phyloP scores from a whole-genome alignment of 2,797 vertebrate genomes.

The Mus spretus region DNA sequence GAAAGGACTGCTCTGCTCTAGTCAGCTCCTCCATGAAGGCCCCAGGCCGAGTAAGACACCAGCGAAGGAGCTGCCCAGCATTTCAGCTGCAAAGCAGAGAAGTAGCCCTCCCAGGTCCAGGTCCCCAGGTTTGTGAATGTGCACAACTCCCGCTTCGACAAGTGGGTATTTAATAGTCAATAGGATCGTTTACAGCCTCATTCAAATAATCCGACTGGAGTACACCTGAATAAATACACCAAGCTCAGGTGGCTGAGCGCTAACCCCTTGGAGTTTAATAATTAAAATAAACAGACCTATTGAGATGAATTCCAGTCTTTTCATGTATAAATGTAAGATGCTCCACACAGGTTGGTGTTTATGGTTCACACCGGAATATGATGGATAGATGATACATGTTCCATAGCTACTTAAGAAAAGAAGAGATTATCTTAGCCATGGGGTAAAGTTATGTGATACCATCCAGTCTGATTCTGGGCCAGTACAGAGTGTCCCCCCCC shows the following conservation, averaged over 20 bases:
- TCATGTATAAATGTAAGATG: conserved; percentile 78
- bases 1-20: not conserved
- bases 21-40: not conserved
- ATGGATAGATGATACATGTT: conserved; percentile 67
- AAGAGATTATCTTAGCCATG: conserved; percentile 83
- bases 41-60: conserved; percentile 4
- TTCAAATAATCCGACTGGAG: conserved; percentile 80
- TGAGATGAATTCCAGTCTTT: conserved; percentile 66
- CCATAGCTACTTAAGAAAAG: conserved; percentile 78
- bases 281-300: conserved; percentile 75
- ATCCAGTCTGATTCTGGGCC: conserved; percentile 87
- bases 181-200: conserved; percentile 73
- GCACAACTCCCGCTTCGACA: conserved; percentile 57
- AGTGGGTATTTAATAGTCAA: conserved; percentile 77
- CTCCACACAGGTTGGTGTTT: conserved; percentile 51
- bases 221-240: conserved; percentile 82
- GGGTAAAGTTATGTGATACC: conserved; percentile 86
- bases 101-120: conserved; percentile 7
- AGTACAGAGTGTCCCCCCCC: conserved; percentile 20
- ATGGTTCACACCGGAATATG: conserved; percentile 72
- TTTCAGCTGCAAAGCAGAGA: conserved; percentile 20
- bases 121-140: conserved; percentile 59
- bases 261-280: conserved; percentile 77
- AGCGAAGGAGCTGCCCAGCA: not conserved
- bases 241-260: conserved; percentile 65